These are phyloP conservation scores for Alaudala cheleensis DNA, from an alignment of 2,113 vertebrate genomes.

Conservation along the genomic window DNA sequence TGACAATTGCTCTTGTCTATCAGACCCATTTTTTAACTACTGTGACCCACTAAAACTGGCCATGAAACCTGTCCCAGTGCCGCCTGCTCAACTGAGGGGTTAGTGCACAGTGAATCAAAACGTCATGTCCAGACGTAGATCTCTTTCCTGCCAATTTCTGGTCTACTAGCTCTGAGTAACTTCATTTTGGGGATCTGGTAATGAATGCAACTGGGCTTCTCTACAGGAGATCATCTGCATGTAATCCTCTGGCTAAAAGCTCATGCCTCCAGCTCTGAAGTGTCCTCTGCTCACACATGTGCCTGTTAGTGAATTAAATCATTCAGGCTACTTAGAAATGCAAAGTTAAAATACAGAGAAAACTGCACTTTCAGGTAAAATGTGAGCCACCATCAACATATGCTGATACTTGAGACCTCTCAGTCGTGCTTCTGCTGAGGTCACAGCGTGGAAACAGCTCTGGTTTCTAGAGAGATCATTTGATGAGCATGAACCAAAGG, in stretches of 20 bases:
- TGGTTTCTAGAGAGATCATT: constrained; percentile 32
- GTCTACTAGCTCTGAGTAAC: neutral
- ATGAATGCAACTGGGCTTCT: neutral
- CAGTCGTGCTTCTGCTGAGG: neutral
- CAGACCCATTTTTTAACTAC: neutral
- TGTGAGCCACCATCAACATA: neutral
- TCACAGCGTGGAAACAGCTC: neutral
- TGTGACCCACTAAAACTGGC: neutral
- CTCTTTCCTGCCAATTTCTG: neutral
- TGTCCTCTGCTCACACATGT: neutral
- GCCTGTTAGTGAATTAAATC: neutral
- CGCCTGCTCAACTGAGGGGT: neutral
- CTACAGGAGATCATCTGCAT: neutral
- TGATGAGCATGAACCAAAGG: neutral
- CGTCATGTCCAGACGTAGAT: neutral
- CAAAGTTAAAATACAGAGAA: neutral
- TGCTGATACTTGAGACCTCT: neutral
- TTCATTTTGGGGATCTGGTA: neutral
- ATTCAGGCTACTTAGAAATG: neutral
- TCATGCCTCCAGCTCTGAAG: neutral
- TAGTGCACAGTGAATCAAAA: neutral
- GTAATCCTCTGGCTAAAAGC: neutral
- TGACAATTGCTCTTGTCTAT: neutral
- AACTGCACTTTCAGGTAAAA: neutral
- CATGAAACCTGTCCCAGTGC: neutral